These are phyloP conservation scores for Emydocephalus ijimae DNA, from an alignment of 2,113 vertebrate genomes.

Conservation along the genomic window DNA sequence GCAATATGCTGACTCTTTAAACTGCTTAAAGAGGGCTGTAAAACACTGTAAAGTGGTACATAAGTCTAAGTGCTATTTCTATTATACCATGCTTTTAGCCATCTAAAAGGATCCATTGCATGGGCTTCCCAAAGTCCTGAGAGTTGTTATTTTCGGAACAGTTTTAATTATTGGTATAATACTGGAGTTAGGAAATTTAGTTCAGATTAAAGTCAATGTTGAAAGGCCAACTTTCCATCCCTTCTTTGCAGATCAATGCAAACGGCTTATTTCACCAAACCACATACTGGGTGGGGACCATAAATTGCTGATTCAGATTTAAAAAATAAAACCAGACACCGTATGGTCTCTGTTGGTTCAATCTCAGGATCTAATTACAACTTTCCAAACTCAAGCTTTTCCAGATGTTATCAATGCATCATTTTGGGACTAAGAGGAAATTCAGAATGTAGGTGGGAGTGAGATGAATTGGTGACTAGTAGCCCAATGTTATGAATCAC, in stretches of 20 bases:
- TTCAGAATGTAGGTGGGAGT: slow-evolving; percentile 12
- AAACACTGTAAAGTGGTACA: too few species aligned
- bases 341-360: slow-evolving; percentile 47
- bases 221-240: slow-evolving; percentile 52
- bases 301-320: slow-evolving; percentile 51
- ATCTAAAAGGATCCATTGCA: not conserved
- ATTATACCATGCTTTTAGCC: not conserved
- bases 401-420: slow-evolving; percentile 23
- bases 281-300: slow-evolving; percentile 52
- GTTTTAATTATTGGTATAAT: not conserved
- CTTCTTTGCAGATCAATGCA: slow-evolving; percentile 60
- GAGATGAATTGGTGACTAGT: slow-evolving; percentile 38
- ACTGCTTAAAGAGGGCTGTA: too few species aligned
- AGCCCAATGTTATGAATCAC: slow-evolving; percentile 16
- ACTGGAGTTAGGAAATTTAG: not conserved
- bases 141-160: not conserved
- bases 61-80: too few species aligned
- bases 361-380: slow-evolving; percentile 53
- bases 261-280: slow-evolving; percentile 63
- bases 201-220: slow-evolving; percentile 30
- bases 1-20: too few species aligned
- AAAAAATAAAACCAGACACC: slow-evolving; percentile 42
- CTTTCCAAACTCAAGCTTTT: slow-evolving; percentile 43
- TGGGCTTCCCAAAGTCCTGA: not conserved
- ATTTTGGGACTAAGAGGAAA: slow-evolving; percentile 12